Conservation (phyloP, 2,888 invertebrate species). For the Heteromyza rotundicornis region DNA sequence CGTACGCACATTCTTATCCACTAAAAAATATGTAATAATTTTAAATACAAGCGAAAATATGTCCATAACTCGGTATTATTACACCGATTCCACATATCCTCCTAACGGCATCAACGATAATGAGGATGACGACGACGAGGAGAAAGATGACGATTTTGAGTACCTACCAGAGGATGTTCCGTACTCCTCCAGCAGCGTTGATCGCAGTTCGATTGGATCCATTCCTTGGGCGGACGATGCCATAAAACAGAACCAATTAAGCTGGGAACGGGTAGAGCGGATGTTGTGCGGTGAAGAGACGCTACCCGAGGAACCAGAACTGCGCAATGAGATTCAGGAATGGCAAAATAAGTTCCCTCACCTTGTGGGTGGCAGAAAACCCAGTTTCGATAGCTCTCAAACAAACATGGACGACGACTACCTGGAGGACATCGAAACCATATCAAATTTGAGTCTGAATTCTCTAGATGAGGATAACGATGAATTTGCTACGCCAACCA, state of each 20-base stretch:
- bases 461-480: conserved; percentile 47
- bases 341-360: conserved; percentile 60
- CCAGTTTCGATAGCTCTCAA: conserved; percentile 9
- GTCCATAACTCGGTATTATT: conserved; percentile 46
- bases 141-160: conserved; percentile 49
- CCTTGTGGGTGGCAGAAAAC: conserved; percentile 35
- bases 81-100: conserved; percentile 27
- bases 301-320: conserved; percentile 46
- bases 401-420: conserved; percentile 12
- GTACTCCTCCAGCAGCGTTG: conserved; percentile 60
- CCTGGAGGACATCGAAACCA: conserved; percentile 37
- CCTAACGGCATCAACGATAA: conserved; percentile 32
- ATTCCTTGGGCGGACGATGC: conserved; percentile 63
- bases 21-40: not conserved
- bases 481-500: conserved; percentile 20
- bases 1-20: too few species aligned
- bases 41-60: conserved; percentile 23
- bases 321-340: conserved; percentile 56
- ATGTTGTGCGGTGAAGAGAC: conserved; percentile 54
- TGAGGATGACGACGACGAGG: conserved; percentile 24
- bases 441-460: conserved; percentile 52
- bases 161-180: conserved; percentile 54
- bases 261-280: conserved; percentile 60
- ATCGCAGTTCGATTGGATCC: conserved; percentile 60
- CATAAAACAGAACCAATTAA: conserved; percentile 59